Conservation (phyloP, 1,140 invertebrate genomes). For the Aricia agestis region DNA sequence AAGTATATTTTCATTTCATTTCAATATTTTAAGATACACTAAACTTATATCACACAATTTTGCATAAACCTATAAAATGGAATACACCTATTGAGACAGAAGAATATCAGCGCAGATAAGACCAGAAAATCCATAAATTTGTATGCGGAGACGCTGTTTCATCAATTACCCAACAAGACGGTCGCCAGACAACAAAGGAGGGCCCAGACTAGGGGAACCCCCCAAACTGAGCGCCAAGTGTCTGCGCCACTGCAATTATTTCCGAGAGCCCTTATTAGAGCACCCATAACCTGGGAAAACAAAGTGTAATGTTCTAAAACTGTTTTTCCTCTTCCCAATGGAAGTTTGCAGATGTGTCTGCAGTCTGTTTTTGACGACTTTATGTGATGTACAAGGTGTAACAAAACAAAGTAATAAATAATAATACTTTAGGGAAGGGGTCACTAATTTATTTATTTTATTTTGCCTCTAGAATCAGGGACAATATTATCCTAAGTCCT, state of each 20-base stretch:
- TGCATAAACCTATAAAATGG: too few relatives aligned
- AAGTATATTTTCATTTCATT: too few relatives aligned
- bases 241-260: constrained; percentile 11
- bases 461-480: too few relatives aligned
- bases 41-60: too few relatives aligned
- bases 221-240: constrained; percentile 3
- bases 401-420: too few relatives aligned
- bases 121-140: background rate
- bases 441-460: too few relatives aligned
- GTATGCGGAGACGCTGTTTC: background rate
- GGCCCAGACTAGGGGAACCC: background rate
- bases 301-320: background rate
- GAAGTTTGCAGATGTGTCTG: background rate
- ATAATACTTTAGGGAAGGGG: too few relatives aligned
- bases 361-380: background rate
- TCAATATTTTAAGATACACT: too few relatives aligned
- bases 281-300: constrained; percentile 2
- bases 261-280: background rate
- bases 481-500: too few relatives aligned
- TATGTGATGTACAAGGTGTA: too few relatives aligned
- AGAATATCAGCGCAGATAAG: background rate
- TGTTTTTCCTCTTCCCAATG: background rate
- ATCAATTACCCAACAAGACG: constrained; percentile 11
- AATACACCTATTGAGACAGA: too few relatives aligned
- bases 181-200: constrained; percentile 18